These are phyloP conservation scores for Phalangium opilio DNA, from an alignment of 2,888 invertebrate genomes.

Conservation along the genomic window DNA sequence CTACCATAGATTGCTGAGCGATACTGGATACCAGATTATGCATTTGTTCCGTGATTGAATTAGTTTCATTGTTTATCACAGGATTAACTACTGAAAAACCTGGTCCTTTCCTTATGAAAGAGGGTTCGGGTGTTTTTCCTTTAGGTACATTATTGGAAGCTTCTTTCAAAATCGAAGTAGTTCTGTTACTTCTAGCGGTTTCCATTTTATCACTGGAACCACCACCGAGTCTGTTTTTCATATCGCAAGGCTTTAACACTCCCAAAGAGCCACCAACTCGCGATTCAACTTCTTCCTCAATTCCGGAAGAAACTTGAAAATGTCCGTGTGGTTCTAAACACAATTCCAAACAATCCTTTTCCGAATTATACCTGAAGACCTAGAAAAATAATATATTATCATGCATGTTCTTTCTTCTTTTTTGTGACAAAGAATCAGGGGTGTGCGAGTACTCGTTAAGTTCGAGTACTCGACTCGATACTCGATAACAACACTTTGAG, in stretches of 20 bases:
- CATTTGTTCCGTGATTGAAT: no score
- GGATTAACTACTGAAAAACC: conserved; percentile 11
- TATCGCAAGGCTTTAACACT: not conserved
- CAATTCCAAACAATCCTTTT: not conserved
- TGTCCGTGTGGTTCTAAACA: not conserved
- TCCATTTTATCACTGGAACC: not conserved
- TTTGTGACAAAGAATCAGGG: no score
- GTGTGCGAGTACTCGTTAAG: no score
- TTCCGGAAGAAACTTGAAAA: not conserved
- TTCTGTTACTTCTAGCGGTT: not conserved
- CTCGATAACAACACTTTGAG: no score
- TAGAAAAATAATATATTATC: not conserved
- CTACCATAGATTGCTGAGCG: no score
- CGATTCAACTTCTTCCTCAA: not conserved
- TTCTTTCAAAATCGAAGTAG: not conserved
- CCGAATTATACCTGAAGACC: not conserved
- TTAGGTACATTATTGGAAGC: not conserved
- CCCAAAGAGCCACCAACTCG: not conserved
- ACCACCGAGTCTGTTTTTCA: not conserved
- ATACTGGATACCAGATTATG: no score
- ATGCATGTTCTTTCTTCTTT: no score
- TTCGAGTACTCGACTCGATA: no score
- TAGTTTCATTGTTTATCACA: no score
- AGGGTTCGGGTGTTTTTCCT: not conserved
- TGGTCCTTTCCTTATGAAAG: conserved; percentile 9